Conservation (phyloP, 2,888 invertebrate genomes). For the Apantesis nais region DNA sequence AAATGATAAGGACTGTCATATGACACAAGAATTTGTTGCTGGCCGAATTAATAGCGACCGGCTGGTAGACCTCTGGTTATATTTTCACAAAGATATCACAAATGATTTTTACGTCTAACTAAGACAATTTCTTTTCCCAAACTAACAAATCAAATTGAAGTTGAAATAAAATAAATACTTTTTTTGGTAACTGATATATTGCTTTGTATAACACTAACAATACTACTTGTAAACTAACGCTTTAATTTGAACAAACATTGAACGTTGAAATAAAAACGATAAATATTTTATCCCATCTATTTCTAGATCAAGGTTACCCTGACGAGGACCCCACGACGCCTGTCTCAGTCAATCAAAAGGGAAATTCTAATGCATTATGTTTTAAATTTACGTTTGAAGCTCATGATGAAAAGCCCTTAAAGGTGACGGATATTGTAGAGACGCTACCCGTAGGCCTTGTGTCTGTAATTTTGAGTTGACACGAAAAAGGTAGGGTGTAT, state of each 20-base stretch:
- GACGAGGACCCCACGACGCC: conserved; percentile 22
- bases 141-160: background rate
- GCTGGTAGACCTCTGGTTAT: background rate
- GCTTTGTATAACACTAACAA: no score
- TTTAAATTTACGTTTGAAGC: conserved; percentile 26
- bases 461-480: conserved; percentile 4
- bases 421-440: conserved; percentile 3
- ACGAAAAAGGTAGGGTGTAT: conserved; percentile 1
- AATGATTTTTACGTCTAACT: background rate
- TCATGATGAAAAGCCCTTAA: conserved; percentile 11
- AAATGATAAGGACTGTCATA: background rate
- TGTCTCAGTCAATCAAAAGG: conserved; percentile 30
- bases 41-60: background rate
- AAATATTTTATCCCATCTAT: background rate
- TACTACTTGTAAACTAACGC: background rate
- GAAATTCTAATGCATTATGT: conserved; percentile 41
- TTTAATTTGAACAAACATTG: background rate
- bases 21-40: background rate
- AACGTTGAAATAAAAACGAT: background rate
- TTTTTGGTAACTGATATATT: no score
- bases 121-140: background rate
- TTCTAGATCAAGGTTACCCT: conserved; percentile 21
- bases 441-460: background rate
- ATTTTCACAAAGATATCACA: background rate
- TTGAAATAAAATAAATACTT: background rate